Conservation (phyloP, 2,113 vertebrate species). For the Vanacampus margaritifer region DNA sequence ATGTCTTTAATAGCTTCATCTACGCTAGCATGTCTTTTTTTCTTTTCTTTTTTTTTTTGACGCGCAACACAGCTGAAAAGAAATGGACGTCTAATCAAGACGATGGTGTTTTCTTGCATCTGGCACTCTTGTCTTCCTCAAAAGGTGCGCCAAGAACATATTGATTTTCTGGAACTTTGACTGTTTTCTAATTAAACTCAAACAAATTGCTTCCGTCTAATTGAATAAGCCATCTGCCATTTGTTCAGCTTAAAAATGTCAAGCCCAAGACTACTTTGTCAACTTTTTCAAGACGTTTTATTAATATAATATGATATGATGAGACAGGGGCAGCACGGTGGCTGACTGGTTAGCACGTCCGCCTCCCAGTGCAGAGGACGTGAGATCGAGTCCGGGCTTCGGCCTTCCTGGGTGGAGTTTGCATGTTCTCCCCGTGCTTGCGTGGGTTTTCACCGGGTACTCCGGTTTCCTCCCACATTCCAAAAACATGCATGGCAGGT, state of each 20-base stretch:
- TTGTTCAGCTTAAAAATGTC: conserved; percentile 13
- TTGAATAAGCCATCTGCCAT: conserved; percentile 32
- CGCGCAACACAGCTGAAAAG: neutral
- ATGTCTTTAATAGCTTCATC: neutral
- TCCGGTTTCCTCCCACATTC: no score
- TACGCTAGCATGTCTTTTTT: neutral
- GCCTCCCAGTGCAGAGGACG: no score
- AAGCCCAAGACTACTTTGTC: neutral
- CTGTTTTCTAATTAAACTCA: conserved; percentile 32
- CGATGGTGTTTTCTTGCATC: neutral
- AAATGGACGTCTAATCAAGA: neutral
- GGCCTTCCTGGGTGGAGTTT: no score
- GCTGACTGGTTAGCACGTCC: no score
- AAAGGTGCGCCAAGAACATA: conserved; percentile 5
- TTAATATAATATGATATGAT: neutral
- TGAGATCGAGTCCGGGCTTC: no score
- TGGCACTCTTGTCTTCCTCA: neutral
- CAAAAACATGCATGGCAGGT: no score
- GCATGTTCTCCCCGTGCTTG: no score
- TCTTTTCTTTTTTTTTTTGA: no score
- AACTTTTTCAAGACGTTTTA: conserved; percentile 1
- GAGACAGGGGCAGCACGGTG: neutral
- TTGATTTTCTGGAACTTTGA: conserved; percentile 23
- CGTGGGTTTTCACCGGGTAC: no score
- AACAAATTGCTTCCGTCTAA: conserved; percentile 13